Conservation (phyloP, 2,113 vertebrate species). For the Odocoileus virginianus region DNA sequence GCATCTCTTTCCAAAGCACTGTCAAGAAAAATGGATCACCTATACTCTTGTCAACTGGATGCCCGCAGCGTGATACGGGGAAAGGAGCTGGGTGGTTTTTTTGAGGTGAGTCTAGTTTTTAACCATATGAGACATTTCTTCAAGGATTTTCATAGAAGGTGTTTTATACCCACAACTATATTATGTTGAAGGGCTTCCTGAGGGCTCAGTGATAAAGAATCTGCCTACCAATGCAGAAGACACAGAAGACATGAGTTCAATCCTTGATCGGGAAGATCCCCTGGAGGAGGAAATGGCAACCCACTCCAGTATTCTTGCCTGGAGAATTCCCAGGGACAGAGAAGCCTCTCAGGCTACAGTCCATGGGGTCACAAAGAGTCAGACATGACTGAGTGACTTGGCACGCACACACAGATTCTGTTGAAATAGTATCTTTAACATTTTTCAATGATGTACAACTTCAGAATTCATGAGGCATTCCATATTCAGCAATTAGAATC, state of each 20-base stretch:
- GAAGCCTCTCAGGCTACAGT: neutral
- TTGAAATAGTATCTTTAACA: neutral
- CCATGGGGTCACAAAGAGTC: neutral
- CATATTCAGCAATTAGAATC: neutral
- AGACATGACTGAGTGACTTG: neutral
- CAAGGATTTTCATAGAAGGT: neutral
- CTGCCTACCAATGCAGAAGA: neutral
- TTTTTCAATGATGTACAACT: neutral
- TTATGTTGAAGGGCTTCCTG: neutral
- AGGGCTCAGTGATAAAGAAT: neutral
- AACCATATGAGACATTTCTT: neutral
- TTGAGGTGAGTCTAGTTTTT: neutral
- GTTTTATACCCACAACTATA: neutral
- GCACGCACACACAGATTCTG: neutral
- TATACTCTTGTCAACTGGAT: neutral
- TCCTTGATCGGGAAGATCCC: neutral
- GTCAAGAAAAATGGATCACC: neutral
- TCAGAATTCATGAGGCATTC: neutral
- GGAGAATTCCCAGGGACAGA: neutral
- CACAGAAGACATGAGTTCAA: neutral
- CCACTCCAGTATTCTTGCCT: neutral
- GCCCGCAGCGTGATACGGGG: accelerated
- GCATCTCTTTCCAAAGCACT: neutral
- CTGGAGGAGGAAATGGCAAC: neutral
- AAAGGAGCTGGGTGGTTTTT: neutral